Base-by-base conservation (phyloP, 2,113 vertebrate species). In the Chamaea fasciata region DNA sequence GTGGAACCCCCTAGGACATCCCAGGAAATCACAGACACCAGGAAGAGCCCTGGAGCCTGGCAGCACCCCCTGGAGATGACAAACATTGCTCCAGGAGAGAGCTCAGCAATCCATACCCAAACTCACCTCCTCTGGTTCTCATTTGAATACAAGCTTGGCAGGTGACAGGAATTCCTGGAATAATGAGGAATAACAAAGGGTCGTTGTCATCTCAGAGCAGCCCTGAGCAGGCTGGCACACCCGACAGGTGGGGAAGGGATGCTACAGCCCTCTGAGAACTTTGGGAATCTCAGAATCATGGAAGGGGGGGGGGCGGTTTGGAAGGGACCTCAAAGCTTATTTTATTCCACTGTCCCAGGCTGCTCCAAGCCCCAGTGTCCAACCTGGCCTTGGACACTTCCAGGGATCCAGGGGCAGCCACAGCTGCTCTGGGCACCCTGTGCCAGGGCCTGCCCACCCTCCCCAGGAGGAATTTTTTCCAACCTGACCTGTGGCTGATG, bases 61-160 rank as follows among this genome's bases (percentile, higher is more conserved):
- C 91, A 95, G 87, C 74, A 85, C 62, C 87, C 62, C 55, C 75
- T 83, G 92, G 95, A 87, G 83, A 67, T 26, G 62, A 19, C 70
- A 91, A 94, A 93, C 76, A n/a, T 18, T 3, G 6, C 94, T 62
- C 83, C 35, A 56, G 1, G 92, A 90, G n/a, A 47, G 49, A 24
- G 37, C 75, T 69, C 81, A 70, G 77, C 74, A 57, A 75, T 89
- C 76, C 53, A 75, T 35, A 68, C 9, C 73, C 69, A 76, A 73
- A 78, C 53, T 35, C 87, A 49, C 53, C 57, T 87, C 21, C 15
- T 39, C 42, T 2, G 0, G 37, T 50, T 71, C 81, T 47, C 60
- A 26, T 57, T 87, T 69, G 90, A 73, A 82, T 91, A 55, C 9
- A 50, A 82, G 4, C 85, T 65, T 33, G 5, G 74, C 31, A 57